Evolutionary conservation across 1,140 invertebrate species (phyloP).

Genomic region (Solen grandis): DNA sequence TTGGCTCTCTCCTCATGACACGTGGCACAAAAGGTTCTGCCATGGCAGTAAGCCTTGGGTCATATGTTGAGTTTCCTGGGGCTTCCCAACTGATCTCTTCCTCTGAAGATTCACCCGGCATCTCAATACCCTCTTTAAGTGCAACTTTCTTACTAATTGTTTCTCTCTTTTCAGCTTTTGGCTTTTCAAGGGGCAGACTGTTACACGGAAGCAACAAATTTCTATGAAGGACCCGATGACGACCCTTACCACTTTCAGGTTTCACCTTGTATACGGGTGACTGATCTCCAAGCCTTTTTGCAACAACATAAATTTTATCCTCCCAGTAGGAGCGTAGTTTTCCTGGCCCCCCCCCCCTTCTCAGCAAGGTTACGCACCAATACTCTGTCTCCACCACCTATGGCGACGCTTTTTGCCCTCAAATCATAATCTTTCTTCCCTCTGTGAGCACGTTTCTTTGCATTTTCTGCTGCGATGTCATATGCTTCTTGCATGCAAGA

Average conservation of each 20-base stretch:
- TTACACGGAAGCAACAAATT: constrained; percentile 50
- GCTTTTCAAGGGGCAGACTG: constrained; percentile 6
- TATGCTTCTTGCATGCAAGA: constrained; percentile 15
- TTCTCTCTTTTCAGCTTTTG: no score
- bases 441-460: neutral
- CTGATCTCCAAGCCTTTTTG: constrained; percentile 28
- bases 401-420: constrained; percentile 26
- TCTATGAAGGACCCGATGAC: constrained; percentile 25
- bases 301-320: constrained; percentile 40
- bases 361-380: constrained; percentile 57
- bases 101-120: no score
- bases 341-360: constrained; percentile 58
- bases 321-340: constrained; percentile 57
- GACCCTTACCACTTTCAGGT: constrained; percentile 13
- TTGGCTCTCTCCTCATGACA: no score
- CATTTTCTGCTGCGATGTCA: neutral
- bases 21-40: no score
- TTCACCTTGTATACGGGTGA: constrained; percentile 55
- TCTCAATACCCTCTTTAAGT: no score
- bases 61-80: no score
- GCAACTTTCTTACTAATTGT: no score
- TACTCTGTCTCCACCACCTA: constrained; percentile 55
- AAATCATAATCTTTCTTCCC: constrained; percentile 18
- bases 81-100: no score
- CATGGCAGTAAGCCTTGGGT: no score